These are phyloP conservation scores for Zapus hudsonius DNA, from an alignment of 2,113 vertebrate species.

Conservation along the genomic window DNA sequence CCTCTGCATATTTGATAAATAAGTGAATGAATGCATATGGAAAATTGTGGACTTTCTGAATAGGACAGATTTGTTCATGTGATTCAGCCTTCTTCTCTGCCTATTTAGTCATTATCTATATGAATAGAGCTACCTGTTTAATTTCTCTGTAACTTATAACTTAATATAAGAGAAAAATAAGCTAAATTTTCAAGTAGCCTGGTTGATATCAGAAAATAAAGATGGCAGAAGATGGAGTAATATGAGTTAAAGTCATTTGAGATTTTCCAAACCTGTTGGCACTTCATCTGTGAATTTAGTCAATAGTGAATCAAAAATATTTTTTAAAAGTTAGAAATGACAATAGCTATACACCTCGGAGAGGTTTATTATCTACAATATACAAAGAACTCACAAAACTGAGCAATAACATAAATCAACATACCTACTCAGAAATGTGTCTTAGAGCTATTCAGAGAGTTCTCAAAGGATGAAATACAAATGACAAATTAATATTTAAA, in stretches of 20 bases:
- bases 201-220: background rate
- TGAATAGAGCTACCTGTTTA: background rate
- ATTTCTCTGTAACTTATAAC: background rate
- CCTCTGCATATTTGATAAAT: background rate
- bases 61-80: background rate
- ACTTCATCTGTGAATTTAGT: background rate
- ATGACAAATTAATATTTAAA: too few relatives aligned
- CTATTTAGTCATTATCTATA: background rate
- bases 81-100: background rate
- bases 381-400: too few relatives aligned
- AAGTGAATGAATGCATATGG: background rate
- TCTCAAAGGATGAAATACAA: too few relatives aligned
- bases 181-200: background rate
- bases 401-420: too few relatives aligned
- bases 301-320: background rate
- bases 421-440: too few relatives aligned
- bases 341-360: too few relatives aligned
- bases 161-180: background rate
- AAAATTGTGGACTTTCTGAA: background rate
- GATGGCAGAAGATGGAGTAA: background rate
- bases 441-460: too few relatives aligned
- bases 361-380: too few relatives aligned
- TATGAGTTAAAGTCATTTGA: background rate
- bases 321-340: background rate
- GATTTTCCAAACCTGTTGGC: background rate